A percentile compares a stretch with the other conserved stretches of the same genome.
These are phyloP conservation scores for Drosophila quadrilineata DNA, from an alignment of 1,140 invertebrate species.

Conservation along the genomic window DNA sequence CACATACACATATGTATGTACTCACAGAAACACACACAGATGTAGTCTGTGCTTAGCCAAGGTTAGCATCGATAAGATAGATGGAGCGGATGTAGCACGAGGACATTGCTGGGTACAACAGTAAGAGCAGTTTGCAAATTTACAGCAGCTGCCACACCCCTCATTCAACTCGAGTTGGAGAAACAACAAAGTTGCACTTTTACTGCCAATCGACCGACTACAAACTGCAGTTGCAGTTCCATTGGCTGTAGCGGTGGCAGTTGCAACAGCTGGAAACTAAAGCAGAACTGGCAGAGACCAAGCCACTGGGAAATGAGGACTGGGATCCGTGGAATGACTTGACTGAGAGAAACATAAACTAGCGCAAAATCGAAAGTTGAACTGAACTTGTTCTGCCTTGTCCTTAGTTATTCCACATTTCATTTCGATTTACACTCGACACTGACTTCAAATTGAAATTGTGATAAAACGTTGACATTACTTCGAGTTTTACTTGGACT, in stretches of 20 bases:
- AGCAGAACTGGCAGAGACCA: not conserved
- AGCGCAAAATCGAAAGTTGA: constrained; percentile 67
- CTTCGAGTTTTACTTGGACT: not conserved
- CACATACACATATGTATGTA: constrained; percentile 14
- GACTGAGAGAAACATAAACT: constrained; percentile 51
- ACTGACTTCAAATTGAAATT: constrained; percentile 7
- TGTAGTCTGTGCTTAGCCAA: constrained; percentile 36
- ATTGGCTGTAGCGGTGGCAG: too few relatives aligned
- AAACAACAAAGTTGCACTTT: constrained; percentile 65
- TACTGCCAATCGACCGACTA: constrained; percentile 43
- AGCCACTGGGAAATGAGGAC: not conserved
- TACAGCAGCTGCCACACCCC: constrained; percentile 31
- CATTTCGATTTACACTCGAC: constrained; percentile 16
- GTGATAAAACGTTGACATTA: constrained; percentile 13
- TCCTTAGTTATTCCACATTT: not conserved
- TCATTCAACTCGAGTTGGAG: not conserved
- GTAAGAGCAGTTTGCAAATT: constrained; percentile 24
- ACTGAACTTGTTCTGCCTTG: constrained; percentile 48
- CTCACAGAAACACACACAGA: constrained; percentile 3
- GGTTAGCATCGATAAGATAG: constrained; percentile 35
- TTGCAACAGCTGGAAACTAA: not conserved
- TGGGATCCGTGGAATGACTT: constrained; percentile 6
- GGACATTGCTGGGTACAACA: not conserved
- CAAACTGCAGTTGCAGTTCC: constrained; percentile 34
- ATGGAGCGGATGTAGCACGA: not conserved